Base-by-base conservation (phyloP, 2,888 invertebrate genomes). In the Hydraecia micacea region DNA sequence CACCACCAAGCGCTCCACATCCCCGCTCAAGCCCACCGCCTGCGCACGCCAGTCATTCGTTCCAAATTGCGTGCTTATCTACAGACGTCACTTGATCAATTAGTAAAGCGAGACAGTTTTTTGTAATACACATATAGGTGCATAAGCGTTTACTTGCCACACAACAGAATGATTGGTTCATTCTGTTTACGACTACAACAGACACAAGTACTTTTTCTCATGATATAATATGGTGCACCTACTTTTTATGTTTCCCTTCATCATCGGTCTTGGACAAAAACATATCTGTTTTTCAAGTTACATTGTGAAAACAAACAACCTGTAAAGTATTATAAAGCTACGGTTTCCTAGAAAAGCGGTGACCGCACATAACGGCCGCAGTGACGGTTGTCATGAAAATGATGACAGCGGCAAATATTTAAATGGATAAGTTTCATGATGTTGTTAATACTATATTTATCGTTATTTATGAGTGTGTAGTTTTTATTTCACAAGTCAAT, bases 1-100 rank as follows among this genome's bases (percentile, higher is more conserved):
- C 49, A 95, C 91, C 69, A 93, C 91, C 71, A 96, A 87, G 0
- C 95, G 93, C 86, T 96, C 96, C 94, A 96, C 91, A 25, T 96
- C 96, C 28, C 90, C 91, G n/a, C 95, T 87, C 18, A 90, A 86
- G 75, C 94, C 92, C 25, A 88, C 90, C 73, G 90, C 90, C 92
- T 91, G 85, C 65, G 70, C 77, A 79, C 86, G 79, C 83, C 81
- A 77, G 66, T 77, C 73, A 80, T 68, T 73, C 66, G 72, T 79
- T 67, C 70, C 73, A 76, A 81, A 83, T 80, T 81, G 62, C 80
- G 77, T 86, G 77, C 79, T 79, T n/a, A 77, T 83, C 75, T 75
- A 87, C 76, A 74, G 83, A 87, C 78, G 79, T 75, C 80, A 76
- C 85, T 84, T 60, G 18, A 74, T 76, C 66, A 28, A 80, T 83